phyloP scores from a whole-genome alignment of 1,140 invertebrate genomes.

The Ruditapes philippinarum region DNA sequence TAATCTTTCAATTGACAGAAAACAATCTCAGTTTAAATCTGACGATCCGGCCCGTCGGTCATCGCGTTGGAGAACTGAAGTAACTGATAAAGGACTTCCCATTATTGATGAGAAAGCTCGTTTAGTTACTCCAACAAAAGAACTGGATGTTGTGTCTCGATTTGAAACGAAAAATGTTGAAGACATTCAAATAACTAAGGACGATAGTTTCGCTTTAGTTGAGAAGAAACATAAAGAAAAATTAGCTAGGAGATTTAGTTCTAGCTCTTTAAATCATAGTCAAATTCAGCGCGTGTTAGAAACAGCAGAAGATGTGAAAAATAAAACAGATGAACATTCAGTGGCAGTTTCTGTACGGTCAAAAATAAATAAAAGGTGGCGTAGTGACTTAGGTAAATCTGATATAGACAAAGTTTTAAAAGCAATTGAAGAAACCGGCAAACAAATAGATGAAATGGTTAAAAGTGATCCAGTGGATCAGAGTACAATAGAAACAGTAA shows the following conservation, averaged over 20 bases:
- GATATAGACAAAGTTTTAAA: constrained; percentile 83
- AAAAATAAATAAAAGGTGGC: constrained; percentile 76
- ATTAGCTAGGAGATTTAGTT: constrained; percentile 74
- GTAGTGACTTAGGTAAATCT: constrained; percentile 77
- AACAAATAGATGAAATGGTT: constrained; percentile 71
- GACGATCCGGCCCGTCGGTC: constrained; percentile 38
- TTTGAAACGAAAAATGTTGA: constrained; percentile 21
- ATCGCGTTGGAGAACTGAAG: constrained; percentile 72
- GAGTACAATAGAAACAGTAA: constrained; percentile 54
- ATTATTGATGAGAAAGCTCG: constrained; percentile 78
- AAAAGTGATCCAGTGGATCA: constrained; percentile 46
- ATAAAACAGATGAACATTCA: constrained; percentile 55
- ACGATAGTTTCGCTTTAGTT: constrained; percentile 42
- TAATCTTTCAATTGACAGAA: constrained; percentile 44
- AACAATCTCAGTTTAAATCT: constrained; percentile 10
- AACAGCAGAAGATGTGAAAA: constrained; percentile 62
- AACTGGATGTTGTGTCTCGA: constrained; percentile 52
- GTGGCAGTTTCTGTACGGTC: constrained; percentile 77
- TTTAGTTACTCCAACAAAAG: constrained; percentile 69
- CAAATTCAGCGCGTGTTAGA: constrained; percentile 74
- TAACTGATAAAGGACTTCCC: constrained; percentile 69
- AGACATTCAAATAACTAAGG: constrained; percentile 34
- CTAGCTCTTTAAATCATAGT: constrained; percentile 71
- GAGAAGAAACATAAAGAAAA: constrained; percentile 70
- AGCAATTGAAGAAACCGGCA: constrained; percentile 80